Base-by-base conservation (phyloP, 2,113 vertebrate genomes). In the Phyllostomus hastatus region DNA sequence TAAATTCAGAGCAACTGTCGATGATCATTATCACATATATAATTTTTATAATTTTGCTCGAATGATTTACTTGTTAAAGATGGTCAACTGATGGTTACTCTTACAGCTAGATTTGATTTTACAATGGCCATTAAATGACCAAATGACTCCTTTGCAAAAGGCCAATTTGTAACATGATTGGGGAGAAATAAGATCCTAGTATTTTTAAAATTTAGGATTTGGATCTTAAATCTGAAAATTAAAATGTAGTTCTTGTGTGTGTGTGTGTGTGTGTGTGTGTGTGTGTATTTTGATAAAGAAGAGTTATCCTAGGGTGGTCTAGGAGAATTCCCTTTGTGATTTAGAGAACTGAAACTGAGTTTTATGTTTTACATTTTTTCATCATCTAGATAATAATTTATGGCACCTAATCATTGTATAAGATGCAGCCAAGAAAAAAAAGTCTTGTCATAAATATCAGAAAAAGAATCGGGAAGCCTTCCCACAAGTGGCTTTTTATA, bases 91-190 rank as follows among this genome's bases (percentile, higher is more conserved):
- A 69, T 59, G 61, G 83, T 67, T 73, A 50, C 54, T 91, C 5
- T 86, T 73, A 79, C 19, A 91, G 59, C 26, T 87, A 75, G 59
- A 82, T 93, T 94, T 90, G 90, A 92, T 90, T 89, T 95, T 96
- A 81, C 10, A 93, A 12, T 85, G 46, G 12, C 33, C 3, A 17
- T 87, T 87, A 92, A 90, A 15, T 95, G 72, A 70, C 66, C 87
- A 91, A 48, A 75, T 79, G 50, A 90, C 38, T 96, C 43, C 83
- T 67, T 95, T 87, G 33, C 52, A 78, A 79, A 95, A 35, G 26
- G 26, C 48, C 46, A 72, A 41, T 79, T 66, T 92, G 10, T 80
- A 94, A 52, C 4, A 38, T 12, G 7, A 69, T 50, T 90, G 10
- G 15, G 66, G 24, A 93, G 59, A 90, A 88, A 95, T 50, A 48